These are phyloP conservation scores for Myotis pilosus DNA, from an alignment of 2,797 vertebrate genomes.

Conservation along the genomic window DNA sequence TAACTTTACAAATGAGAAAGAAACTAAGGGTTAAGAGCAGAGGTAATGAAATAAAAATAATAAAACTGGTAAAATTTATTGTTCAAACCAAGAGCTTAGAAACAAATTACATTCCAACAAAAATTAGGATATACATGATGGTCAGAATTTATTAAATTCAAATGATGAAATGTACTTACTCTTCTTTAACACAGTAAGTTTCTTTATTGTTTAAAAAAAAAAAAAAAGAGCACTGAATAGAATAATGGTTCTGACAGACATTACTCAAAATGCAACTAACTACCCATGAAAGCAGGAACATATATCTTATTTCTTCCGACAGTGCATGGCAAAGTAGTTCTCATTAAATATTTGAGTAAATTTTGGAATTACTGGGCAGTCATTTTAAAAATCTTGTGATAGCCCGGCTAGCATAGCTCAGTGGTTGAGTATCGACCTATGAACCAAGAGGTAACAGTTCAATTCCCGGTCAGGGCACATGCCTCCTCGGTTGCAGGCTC, in stretches of 20 bases:
- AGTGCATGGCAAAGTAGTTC: neutral
- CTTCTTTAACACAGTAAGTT: neutral
- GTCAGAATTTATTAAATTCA: neutral
- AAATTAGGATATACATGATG: neutral
- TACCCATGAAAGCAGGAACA: neutral
- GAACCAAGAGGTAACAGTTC: no score
- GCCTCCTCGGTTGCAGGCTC: no score
- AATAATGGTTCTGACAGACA: neutral
- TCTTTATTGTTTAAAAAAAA: neutral
- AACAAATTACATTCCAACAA: slow-evolving; percentile 26
- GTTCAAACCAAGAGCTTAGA: slow-evolving; percentile 28
- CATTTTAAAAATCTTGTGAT: neutral
- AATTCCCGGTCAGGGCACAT: no score
- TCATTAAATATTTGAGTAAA: neutral
- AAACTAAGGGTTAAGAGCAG: neutral
- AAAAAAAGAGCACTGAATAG: neutral
- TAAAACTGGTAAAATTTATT: neutral
- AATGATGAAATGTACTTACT: neutral
- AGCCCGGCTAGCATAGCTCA: no score
- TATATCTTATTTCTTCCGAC: neutral
- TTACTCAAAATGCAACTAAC: neutral
- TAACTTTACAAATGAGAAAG: neutral
- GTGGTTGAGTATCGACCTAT: no score
- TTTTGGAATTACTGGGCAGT: neutral
- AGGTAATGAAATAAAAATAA: slow-evolving; percentile 32